Conservation (phyloP, 2,113 vertebrate genomes). For the Gymnocephalus cernua region DNA sequence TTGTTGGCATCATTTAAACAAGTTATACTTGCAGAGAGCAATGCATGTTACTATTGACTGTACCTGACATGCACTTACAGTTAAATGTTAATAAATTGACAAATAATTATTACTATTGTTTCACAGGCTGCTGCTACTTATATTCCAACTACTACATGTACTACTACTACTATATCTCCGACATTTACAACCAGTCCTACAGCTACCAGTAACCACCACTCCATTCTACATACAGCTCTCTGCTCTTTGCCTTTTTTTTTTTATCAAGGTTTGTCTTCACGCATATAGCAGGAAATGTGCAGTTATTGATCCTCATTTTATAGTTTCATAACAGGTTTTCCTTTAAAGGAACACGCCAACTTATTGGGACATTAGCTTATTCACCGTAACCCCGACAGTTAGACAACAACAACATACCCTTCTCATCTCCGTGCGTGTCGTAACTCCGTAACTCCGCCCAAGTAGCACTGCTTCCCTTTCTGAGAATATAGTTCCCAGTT, state of each 20-base stretch:
- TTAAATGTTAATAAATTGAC: background rate
- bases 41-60: too few relatives aligned
- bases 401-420: too few relatives aligned
- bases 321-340: constrained; percentile 23
- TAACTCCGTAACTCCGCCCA: too few relatives aligned
- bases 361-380: too few relatives aligned
- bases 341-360: too few relatives aligned
- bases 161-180: background rate
- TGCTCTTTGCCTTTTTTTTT: constrained; percentile 13
- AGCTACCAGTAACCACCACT: background rate
- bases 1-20: background rate
- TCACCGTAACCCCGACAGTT: too few relatives aligned
- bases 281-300: background rate
- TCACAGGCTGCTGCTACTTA: background rate
- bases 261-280: constrained; percentile 17
- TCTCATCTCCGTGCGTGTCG: too few relatives aligned
- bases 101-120: background rate
- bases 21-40: too few relatives aligned
- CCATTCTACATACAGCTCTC: background rate
- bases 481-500: too few relatives aligned
- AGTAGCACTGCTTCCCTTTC: too few relatives aligned
- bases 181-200: background rate
- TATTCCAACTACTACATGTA: background rate
- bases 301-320: constrained; percentile 52
- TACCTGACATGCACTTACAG: too few relatives aligned